Evolutionary conservation across 2,888 invertebrate species (phyloP), one percentile per base, ranked within the genome.

Genomic region (Chrysotoxum bicinctum): DNA sequence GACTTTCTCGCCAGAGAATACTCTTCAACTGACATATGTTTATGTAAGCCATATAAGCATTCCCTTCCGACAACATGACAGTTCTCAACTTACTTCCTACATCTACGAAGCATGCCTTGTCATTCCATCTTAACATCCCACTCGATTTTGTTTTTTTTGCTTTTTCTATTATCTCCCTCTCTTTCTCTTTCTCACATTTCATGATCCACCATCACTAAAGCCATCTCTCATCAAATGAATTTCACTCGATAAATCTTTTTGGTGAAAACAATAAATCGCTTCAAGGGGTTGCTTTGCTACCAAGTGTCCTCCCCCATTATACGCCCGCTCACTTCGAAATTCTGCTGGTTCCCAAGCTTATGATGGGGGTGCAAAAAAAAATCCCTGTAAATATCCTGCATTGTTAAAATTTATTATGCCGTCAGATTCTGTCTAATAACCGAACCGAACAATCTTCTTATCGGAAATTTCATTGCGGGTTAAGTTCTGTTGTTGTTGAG

Each of bases 351-450:
- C 37, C 72, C 73, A 68, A 62, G 54, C 56, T 64, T 68, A 75
- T 56, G n/a, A 56, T 19, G 19, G 12, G 12, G 12, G 35, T 2
- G 12, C 3, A 6, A 0, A 7, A 66, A 66, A 73, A 76, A 85
- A 85, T 85, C 80, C 76, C 73, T 81, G 80, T 80, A 85, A 85
- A 85, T 85, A 80, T 81, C 85, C 85, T 73, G 81, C 85, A 85
- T 85, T 85, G 84, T 79, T 80, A 72, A 80, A 84, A 85, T 85
- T 85, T 85, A 85, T 85, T 85, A 85, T 85, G 84, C 84, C 84
- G 80, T 85, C 84, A 85, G 84, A 85, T 80, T 85, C 84, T 85
- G 84, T 85, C 84, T 85, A 85, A 85, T 85, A 85, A 85, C 84
- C 84, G 84, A 85, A 85, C 84, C 84, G 68, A 85, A 85, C 84